Evolutionary conservation across 2,113 vertebrate species (phyloP).

Genomic region (Phaethon lepturus): DNA sequence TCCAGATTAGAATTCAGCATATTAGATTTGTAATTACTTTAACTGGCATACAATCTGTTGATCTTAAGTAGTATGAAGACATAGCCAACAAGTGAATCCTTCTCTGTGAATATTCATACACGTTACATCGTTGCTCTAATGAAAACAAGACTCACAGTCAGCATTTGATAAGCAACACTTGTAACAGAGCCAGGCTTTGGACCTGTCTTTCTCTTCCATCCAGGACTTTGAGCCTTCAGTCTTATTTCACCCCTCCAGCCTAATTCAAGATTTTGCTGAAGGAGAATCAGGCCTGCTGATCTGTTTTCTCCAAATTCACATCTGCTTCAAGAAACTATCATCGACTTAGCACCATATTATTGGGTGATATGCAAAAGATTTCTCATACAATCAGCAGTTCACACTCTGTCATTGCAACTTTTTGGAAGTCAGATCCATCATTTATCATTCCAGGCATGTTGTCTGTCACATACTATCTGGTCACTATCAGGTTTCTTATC

Average conservation of each 20-base stretch:
- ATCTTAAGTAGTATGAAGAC: neutral
- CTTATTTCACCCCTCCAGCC: neutral
- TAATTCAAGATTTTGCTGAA: neutral
- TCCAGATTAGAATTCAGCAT: neutral
- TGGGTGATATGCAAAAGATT: neutral
- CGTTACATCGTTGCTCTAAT: neutral
- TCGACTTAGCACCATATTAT: neutral
- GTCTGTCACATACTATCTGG: neutral
- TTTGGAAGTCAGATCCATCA: neutral
- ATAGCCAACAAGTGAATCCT: neutral
- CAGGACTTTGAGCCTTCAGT: neutral
- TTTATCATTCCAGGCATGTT: neutral
- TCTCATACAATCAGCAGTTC: neutral
- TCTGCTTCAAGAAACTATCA: neutral
- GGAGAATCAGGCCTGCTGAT: neutral
- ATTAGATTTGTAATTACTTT: neutral
- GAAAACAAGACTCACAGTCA: neutral
- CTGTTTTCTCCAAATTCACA: neutral
- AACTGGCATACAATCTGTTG: neutral
- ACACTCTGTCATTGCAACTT: neutral
- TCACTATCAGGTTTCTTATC: neutral
- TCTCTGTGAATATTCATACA: constrained; percentile 1
- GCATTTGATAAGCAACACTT: neutral
- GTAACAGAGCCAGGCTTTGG: neutral
- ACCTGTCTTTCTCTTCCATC: neutral